Percentiles rank a stretch among this genome's conserved stretches.
These are phyloP conservation scores for Chelonoidis abingdonii DNA, from an alignment of 2,113 vertebrate species.

Conservation along the genomic window DNA sequence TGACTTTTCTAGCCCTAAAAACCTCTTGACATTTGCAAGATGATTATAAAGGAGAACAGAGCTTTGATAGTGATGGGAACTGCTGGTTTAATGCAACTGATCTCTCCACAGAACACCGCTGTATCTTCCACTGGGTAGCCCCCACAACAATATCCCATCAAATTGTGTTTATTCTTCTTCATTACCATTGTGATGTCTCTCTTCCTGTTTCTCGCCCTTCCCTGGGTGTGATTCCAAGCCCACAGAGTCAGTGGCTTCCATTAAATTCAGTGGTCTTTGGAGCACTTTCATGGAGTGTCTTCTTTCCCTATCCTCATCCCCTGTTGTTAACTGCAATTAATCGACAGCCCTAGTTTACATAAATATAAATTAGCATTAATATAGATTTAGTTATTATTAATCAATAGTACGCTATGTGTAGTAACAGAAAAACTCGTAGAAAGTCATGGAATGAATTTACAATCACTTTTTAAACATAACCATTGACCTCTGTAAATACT, in stretches of 20 bases:
- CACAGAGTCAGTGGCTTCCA: neutral
- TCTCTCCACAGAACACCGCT: neutral
- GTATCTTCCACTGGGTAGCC: neutral
- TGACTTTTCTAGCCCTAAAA: slow-evolving; percentile 22
- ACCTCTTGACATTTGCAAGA: slow-evolving; percentile 1
- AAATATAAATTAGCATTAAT: neutral
- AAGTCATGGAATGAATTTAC: neutral
- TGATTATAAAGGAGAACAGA: neutral
- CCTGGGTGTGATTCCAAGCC: neutral
- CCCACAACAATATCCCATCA: neutral
- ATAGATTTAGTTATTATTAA: slow-evolving; percentile 3
- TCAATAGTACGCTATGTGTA: neutral
- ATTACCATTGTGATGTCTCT: neutral
- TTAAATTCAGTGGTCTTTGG: neutral
- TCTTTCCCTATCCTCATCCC: neutral
- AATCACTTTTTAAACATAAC: neutral
- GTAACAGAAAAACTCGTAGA: neutral
- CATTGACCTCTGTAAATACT: neutral
- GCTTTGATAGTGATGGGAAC: neutral
- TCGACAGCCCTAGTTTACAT: too few relatives aligned
- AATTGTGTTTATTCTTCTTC: neutral
- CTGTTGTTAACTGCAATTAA: neutral
- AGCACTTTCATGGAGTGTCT: neutral
- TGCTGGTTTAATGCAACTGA: neutral
- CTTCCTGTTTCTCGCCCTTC: neutral